A percentile compares a stretch with the other conserved stretches of the same genome.
Conservation (phyloP, 2,113 vertebrate species). For the Pangasianodon gigas region DNA sequence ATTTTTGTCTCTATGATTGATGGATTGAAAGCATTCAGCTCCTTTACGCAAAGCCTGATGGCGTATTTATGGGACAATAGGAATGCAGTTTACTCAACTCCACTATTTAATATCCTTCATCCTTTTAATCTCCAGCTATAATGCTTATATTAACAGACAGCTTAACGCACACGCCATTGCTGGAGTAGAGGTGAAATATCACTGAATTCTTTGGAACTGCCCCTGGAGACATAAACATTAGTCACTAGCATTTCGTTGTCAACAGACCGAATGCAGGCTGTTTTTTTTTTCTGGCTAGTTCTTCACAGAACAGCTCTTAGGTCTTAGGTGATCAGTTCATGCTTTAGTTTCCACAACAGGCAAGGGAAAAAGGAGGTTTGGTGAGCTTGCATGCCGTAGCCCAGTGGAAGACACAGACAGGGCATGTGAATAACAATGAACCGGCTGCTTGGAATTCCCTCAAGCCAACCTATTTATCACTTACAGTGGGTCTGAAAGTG, state of each 20-base stretch:
- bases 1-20: not conserved
- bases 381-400: not conserved
- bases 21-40: not conserved
- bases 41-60: not conserved
- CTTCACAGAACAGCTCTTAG: slow-evolving; percentile 10
- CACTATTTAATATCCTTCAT: slow-evolving; percentile 26
- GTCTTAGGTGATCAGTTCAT: slow-evolving; percentile 23
- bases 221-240: slow-evolving; percentile 41
- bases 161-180: slow-evolving; percentile 27
- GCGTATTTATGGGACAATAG: not conserved
- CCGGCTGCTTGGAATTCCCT: slow-evolving; percentile 35
- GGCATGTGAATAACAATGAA: slow-evolving; percentile 25
- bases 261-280: slow-evolving; percentile 27
- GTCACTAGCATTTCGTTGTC: slow-evolving; percentile 25
- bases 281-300: not conserved
- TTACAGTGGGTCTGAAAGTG: slow-evolving; percentile 16
- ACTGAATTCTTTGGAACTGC: slow-evolving; percentile 31
- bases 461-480: slow-evolving; percentile 32
- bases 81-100: slow-evolving; percentile 36
- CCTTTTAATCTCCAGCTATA: slow-evolving; percentile 42
- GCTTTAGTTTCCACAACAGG: slow-evolving; percentile 7
- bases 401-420: not conserved
- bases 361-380: not conserved
- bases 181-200: slow-evolving; percentile 27
- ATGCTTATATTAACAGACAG: slow-evolving; percentile 40